Percentiles rank a stretch among this genome's conserved stretches.
Conservation (phyloP, 1,140 invertebrate species). For the Latrodectus geometricus region DNA sequence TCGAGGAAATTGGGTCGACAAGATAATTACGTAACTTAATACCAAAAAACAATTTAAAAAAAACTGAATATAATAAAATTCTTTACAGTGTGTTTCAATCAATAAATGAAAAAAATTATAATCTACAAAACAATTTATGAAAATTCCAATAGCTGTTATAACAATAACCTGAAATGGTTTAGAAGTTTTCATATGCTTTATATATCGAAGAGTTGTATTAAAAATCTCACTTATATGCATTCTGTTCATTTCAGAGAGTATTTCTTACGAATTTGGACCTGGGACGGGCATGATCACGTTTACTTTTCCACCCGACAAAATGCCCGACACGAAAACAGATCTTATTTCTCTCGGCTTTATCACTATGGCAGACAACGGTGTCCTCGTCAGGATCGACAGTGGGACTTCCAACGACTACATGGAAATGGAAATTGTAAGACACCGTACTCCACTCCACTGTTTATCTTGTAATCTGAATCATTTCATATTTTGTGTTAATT, state of each 20-base stretch:
- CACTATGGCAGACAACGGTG: constrained; percentile 85
- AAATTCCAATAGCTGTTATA: not conserved
- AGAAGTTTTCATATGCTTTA: not conserved
- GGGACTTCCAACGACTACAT: constrained; percentile 91
- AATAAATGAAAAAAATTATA: too few relatives aligned
- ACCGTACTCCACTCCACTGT: not conserved
- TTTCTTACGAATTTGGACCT: constrained; percentile 90
- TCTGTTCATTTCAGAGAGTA: constrained; percentile 79
- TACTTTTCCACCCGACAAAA: constrained; percentile 82
- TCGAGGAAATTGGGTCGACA: too few relatives aligned
- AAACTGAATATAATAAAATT: too few relatives aligned
- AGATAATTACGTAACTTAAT: too few relatives aligned
- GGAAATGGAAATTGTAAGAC: constrained; percentile 82
- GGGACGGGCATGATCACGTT: constrained; percentile 88
- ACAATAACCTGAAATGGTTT: not conserved
- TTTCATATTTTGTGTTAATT: too few relatives aligned
- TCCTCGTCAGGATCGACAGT: constrained; percentile 87
- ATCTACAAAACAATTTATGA: too few relatives aligned
- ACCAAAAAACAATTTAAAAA: too few relatives aligned
- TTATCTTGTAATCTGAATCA: not conserved
- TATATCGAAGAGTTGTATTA: not conserved
- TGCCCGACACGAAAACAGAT: constrained; percentile 89
- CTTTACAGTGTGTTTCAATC: too few relatives aligned
- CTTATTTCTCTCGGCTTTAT: constrained; percentile 89
- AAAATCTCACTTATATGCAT: not conserved